Conservation (phyloP, 2,888 invertebrate species). For the Epistrophe eligans region DNA sequence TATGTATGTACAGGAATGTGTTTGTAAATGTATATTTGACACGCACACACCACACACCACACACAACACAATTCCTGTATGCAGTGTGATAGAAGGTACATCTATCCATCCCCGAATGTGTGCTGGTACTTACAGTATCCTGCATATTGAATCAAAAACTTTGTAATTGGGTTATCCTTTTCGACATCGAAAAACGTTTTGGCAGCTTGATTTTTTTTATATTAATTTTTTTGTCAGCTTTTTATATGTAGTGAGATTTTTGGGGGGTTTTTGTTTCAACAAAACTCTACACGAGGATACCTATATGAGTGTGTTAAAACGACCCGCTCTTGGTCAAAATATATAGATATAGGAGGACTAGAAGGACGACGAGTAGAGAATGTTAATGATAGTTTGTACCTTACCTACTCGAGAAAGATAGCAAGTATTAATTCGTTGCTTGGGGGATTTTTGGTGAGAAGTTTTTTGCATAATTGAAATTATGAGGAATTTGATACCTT, state of each 20-base stretch:
- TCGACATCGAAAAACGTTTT: conserved; percentile 76
- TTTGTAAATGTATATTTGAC: conserved; percentile 29
- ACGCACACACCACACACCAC: conserved; percentile 1
- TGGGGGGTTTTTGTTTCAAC: conserved; percentile 31
- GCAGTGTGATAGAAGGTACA: conserved; percentile 22
- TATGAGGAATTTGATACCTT: conserved; percentile 34
- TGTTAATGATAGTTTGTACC: conserved; percentile 57
- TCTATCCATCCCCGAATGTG: conserved; percentile 40
- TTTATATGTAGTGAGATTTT: background rate
- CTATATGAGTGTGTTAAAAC: background rate
- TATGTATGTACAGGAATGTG: background rate
- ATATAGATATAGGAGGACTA: background rate
- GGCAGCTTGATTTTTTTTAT: conserved; percentile 36
- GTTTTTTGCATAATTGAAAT: conserved; percentile 67
- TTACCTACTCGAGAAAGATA: conserved; percentile 14
- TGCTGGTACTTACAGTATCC: conserved; percentile 69
- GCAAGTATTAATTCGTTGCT: conserved; percentile 61
- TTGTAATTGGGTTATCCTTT: conserved; percentile 76
- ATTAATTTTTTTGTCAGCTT: conserved; percentile 5
- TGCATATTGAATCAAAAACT: conserved; percentile 76
- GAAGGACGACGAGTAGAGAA: conserved; percentile 11
- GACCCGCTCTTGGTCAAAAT: background rate
- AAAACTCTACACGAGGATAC: background rate
- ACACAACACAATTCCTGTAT: background rate
- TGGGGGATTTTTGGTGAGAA: conserved; percentile 42